A percentile compares a stretch with the other conserved stretches of the same genome.
phyloP scores from a whole-genome alignment of 2,888 invertebrate genomes.

The Tiliacea aurago region DNA sequence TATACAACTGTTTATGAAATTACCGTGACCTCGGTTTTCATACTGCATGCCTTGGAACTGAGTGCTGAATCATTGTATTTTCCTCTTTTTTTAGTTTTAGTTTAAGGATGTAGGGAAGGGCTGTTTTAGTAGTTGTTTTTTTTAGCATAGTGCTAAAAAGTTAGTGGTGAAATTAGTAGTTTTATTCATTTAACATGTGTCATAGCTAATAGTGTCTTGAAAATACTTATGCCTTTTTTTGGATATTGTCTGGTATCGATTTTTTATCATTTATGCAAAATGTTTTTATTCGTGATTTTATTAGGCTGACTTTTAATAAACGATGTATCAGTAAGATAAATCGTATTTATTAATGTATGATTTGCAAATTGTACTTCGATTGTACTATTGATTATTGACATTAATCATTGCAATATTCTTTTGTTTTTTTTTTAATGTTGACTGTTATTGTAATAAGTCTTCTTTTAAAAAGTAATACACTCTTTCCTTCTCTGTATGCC shows the following conservation, averaged over 20 bases:
- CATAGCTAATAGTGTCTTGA: neutral
- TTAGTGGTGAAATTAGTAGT: accelerated
- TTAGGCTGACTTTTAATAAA: neutral
- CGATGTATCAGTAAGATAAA: neutral
- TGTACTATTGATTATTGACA: neutral
- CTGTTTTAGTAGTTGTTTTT: neutral
- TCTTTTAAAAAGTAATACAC: too few relatives aligned
- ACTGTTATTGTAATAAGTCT: too few relatives aligned
- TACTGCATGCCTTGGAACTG: slow-evolving; percentile 38
- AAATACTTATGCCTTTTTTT: neutral
- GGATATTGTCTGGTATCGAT: neutral
- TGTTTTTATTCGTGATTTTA: neutral
- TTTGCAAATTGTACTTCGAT: neutral
- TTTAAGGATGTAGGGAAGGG: neutral
- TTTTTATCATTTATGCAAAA: neutral
- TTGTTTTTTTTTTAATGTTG: neutral
- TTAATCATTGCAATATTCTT: neutral
- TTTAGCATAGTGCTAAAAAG: neutral
- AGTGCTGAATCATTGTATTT: slow-evolving; percentile 56
- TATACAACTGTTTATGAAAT: slow-evolving; percentile 72
- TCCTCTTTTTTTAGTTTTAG: slow-evolving; percentile 21
- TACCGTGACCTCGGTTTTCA: slow-evolving; percentile 63
- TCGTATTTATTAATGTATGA: neutral
- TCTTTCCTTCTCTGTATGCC: too few relatives aligned
- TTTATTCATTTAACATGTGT: neutral